Conservation (phyloP, 2,113 vertebrate genomes). For the Abramis brama region DNA sequence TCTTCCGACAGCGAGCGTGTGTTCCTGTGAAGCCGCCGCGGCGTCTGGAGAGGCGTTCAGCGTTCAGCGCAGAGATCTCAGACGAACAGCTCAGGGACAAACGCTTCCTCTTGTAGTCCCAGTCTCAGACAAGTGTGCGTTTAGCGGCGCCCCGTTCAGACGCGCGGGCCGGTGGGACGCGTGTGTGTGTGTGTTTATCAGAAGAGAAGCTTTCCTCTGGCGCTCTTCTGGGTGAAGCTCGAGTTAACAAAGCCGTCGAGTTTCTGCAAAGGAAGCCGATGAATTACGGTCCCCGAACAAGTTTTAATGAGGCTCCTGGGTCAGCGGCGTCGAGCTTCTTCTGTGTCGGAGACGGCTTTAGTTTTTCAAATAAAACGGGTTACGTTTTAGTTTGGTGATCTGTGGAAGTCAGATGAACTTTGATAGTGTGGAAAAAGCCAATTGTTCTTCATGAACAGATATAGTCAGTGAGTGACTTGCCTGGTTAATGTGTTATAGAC, state of each 20-base stretch:
- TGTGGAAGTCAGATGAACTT: not conserved
- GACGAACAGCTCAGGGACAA: constrained; percentile 67
- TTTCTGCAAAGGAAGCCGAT: constrained; percentile 24
- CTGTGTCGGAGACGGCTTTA: not conserved
- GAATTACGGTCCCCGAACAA: not conserved
- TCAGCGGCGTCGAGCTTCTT: constrained; percentile 29
- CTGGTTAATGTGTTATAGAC: not conserved
- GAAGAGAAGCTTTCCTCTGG: constrained; percentile 63
- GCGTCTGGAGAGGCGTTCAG: constrained; percentile 76
- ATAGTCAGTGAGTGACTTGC: not conserved
- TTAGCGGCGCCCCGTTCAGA: constrained; percentile 71
- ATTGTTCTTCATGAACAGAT: not conserved
- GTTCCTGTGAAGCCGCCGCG: constrained; percentile 71
- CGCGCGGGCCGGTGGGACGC: constrained; percentile 76
- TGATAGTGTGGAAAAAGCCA: not conserved
- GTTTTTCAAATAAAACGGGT: not conserved
- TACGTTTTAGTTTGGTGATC: not conserved
- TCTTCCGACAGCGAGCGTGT: constrained; percentile 70
- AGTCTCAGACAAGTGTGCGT: constrained; percentile 73
- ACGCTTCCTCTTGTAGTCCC: constrained; percentile 74
- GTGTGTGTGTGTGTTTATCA: constrained; percentile 80
- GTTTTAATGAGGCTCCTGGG: constrained; percentile 59
- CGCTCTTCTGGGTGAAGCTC: constrained; percentile 61
- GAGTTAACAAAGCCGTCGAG: not conserved
- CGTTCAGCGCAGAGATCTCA: constrained; percentile 37